Base-by-base conservation (phyloP, 2,888 invertebrate genomes). In the Euplagia quadripunctaria region DNA sequence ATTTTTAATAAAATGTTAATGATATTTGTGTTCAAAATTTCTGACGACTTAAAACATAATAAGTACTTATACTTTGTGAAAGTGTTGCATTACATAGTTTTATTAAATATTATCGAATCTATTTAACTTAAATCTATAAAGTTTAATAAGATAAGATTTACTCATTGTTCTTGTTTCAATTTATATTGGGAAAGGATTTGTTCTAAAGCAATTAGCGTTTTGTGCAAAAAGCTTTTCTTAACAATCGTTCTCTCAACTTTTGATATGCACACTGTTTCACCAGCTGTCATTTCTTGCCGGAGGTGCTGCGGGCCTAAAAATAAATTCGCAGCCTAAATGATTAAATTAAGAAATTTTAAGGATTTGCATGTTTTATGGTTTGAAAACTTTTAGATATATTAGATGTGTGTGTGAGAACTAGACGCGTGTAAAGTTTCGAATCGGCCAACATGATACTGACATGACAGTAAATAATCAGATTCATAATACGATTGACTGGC, bases 241-340 rank as follows among this genome's bases (percentile, higher is more conserved):
- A 20, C 16, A 64, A 71, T 55, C 31, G 43, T 43, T 71, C 65
- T 41, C 66, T 9, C 46, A n/a, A 20, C 7, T 51, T 61, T 72
- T 64, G 70, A 11, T 43, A 41, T 67, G 66, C 17, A 61, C 9
- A 14, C 76, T 69, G 64, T n/a, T 79, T 93, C 88, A 95, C 95
- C 95, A 95, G 80, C 94, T 95, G 79, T 95, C 95, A 80, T 89
- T 92, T 81, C 94, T 89, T 0, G 94, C 94, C 0, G 94, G 93
- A 0, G 94, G 94, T 31, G 74, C 85, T 4, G 94, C 94, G 2
- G 94, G 92, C 11, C 95, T 95, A 89, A 58, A 92, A 92, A 75
- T 78, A 78, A 65, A 69, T 51, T n/a, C 4, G n/a, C 61, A 11
- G 46, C 61, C 43, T 43, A 46, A 46, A 68, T 43, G 20, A 69